Conservation (phyloP, 2,797 vertebrate genomes). For the Argya squamiceps region DNA sequence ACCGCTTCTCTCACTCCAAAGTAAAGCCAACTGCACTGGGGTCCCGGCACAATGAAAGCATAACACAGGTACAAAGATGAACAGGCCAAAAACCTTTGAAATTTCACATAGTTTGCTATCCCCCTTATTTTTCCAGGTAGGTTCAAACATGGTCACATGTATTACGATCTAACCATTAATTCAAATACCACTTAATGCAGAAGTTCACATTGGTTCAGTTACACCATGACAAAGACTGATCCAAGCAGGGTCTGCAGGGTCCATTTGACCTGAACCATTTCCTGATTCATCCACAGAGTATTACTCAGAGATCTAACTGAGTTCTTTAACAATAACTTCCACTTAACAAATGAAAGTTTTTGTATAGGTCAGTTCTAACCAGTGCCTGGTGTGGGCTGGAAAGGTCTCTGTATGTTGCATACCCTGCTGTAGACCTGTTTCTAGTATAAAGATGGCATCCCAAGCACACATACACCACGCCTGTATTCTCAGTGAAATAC, state of each 20-base stretch:
- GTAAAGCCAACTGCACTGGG: background rate
- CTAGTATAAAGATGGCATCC: background rate
- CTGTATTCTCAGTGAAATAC: background rate
- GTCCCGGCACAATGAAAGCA: background rate
- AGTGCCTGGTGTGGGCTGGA: background rate
- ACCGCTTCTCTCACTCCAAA: background rate
- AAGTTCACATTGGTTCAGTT: background rate
- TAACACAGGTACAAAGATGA: background rate
- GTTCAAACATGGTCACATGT: background rate
- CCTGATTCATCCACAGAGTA: background rate
- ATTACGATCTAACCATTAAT: background rate
- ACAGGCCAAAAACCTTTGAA: background rate
- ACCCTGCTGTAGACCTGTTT: background rate
- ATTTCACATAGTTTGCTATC: background rate
- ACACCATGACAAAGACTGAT: background rate
- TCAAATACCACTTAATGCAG: background rate
- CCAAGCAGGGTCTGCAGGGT: background rate
- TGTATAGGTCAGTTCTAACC: background rate
- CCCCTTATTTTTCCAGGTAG: background rate
- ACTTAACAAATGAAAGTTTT: background rate
- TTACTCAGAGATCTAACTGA: background rate
- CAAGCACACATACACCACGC: rapidly evolving
- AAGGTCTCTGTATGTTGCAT: background rate
- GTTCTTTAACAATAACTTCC: background rate
- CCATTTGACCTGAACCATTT: background rate